Conservation (phyloP, 2,113 vertebrate species). For the Protobothrops mucrosquamatus region DNA sequence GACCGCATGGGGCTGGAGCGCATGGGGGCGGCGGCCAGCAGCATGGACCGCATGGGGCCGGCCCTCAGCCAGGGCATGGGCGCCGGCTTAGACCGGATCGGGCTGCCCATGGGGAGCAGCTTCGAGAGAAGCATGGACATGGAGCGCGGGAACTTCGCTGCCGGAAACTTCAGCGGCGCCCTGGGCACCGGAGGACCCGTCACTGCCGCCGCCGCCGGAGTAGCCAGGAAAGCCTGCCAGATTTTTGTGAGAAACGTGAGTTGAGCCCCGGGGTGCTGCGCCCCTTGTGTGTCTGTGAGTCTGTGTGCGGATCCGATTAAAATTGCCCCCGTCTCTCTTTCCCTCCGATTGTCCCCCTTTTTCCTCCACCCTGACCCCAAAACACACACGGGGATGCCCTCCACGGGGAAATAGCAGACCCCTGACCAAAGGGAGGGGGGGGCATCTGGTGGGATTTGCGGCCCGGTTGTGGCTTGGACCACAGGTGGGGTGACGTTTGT, state of each 20-base stretch:
- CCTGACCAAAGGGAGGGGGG: no score
- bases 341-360: background rate
- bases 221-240: conserved; percentile 92
- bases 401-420: background rate
- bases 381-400: no score
- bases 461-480: background rate
- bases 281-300: background rate
- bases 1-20: conserved; percentile 88
- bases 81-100: conserved; percentile 91
- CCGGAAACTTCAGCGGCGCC: conserved; percentile 82
- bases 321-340: background rate
- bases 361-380: background rate
- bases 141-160: conserved; percentile 89
- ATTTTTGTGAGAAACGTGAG: conserved; percentile 99
- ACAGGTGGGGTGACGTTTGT: background rate
- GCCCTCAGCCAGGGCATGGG: conserved; percentile 82
- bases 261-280: rapidly evolving
- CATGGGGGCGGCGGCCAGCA: conserved; percentile 72
- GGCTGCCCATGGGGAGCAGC: conserved; percentile 81
- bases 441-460: background rate
- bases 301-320: background rate
- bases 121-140: conserved; percentile 88
- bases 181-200: conserved; percentile 83
- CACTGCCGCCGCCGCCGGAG: conserved; percentile 74
- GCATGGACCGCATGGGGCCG: conserved; percentile 86